Conservation (phyloP, 2,113 vertebrate genomes). For the Indri indri region DNA sequence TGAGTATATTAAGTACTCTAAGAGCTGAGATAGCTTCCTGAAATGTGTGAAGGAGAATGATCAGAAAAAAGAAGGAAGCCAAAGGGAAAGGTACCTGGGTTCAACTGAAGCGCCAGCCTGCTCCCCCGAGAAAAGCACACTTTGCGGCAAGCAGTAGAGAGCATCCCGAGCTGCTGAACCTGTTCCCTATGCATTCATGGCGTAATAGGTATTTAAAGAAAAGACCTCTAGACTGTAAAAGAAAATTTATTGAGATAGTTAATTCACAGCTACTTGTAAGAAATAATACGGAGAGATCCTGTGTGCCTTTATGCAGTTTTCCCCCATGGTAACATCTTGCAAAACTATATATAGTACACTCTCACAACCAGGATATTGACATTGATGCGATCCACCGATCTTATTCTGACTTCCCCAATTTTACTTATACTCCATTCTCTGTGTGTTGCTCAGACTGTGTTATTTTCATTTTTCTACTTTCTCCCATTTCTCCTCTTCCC, state of each 20-base stretch:
- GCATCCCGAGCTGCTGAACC: too few species aligned
- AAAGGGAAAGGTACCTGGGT: too few species aligned
- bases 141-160: too few species aligned
- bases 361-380: neutral
- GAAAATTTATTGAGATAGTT: neutral
- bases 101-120: too few species aligned
- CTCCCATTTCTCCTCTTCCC: neutral
- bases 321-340: neutral
- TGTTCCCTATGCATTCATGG: too few species aligned
- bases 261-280: neutral
- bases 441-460: neutral
- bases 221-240: too few species aligned
- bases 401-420: neutral
- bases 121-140: too few species aligned
- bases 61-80: too few species aligned
- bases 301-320: neutral
- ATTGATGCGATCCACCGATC: neutral
- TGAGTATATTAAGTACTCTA: too few species aligned
- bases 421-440: neutral
- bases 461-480: neutral
- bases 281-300: neutral
- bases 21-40: too few species aligned
- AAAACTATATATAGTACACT: neutral
- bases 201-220: too few species aligned
- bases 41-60: too few species aligned